These are phyloP conservation scores for Pipistrellus nathusii DNA, from an alignment of 2,797 vertebrate genomes.

Conservation along the genomic window DNA sequence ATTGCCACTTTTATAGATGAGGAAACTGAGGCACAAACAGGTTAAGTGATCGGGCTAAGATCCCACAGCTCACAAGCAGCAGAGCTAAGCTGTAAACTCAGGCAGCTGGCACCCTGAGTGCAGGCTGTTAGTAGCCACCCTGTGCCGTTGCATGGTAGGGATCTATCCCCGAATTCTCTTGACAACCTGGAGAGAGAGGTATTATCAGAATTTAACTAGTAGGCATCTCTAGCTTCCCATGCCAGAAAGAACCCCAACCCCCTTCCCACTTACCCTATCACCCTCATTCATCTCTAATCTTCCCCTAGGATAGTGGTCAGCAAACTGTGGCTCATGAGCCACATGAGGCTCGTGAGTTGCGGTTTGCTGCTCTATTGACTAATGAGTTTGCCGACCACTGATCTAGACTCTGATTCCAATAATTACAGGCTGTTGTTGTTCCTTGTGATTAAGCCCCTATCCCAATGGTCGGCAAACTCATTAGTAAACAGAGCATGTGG, in stretches of 20 bases:
- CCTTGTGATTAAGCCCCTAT: too few relatives aligned
- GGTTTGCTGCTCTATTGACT: too few relatives aligned
- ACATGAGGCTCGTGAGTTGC: too few relatives aligned
- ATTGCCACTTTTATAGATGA: not conserved
- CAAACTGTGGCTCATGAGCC: too few relatives aligned
- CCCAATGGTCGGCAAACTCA: too few relatives aligned
- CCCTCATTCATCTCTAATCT: not conserved
- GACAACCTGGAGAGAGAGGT: not conserved
- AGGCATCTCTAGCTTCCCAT: not conserved
- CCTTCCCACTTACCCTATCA: not conserved
- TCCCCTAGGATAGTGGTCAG: too few relatives aligned
- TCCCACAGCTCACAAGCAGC: not conserved
- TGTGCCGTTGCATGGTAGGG: not conserved
- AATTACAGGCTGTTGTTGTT: too few relatives aligned
- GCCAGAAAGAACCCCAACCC: not conserved
- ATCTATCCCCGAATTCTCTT: not conserved
- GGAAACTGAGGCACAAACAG: not conserved
- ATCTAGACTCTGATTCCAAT: too few relatives aligned
- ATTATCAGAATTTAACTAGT: not conserved
- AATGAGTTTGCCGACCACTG: too few relatives aligned
- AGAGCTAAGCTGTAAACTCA: not conserved
- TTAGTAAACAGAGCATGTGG: too few relatives aligned
- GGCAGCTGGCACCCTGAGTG: too few relatives aligned
- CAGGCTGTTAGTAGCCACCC: rapidly evolving
- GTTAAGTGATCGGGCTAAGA: not conserved